Percentiles rank a stretch among this genome's conserved stretches.
Evolutionary conservation across 2,888 invertebrate genomes (phyloP).

Genomic region (Tanypteryx hageni): DNA sequence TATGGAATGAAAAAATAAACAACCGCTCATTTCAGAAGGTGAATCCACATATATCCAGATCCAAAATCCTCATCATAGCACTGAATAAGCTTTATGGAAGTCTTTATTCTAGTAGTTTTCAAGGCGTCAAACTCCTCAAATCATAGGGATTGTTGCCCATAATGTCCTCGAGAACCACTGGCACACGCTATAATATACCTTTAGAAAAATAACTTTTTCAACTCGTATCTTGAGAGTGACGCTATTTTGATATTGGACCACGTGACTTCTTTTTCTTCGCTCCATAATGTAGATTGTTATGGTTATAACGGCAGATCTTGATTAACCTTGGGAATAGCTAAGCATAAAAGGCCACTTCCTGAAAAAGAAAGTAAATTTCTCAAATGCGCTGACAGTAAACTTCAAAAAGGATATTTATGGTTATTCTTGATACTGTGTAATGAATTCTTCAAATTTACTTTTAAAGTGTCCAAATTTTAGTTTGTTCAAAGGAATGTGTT

Average conservation of each 20-base stretch:
- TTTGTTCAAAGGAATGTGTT: too few relatives aligned
- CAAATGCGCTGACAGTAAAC: too few relatives aligned
- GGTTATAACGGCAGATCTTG: conserved; percentile 39
- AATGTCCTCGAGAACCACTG: not conserved
- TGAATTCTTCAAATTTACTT: too few relatives aligned
- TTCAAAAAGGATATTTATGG: too few relatives aligned
- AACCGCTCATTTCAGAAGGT: not conserved
- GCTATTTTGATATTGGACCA: not conserved
- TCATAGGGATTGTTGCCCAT: not conserved
- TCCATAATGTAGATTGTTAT: not conserved
- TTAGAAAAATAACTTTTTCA: conserved; percentile 52
- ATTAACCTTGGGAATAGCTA: conserved; percentile 76
- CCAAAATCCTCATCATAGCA: not conserved
- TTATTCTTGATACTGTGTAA: too few relatives aligned
- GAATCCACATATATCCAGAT: not conserved
- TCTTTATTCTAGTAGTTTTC: not conserved
- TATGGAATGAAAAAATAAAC: conserved; percentile 56
- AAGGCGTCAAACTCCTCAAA: not conserved
- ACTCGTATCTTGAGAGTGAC: not conserved
- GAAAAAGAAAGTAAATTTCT: conserved; percentile 69
- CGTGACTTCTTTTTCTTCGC: not conserved
- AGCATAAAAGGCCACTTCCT: conserved; percentile 79
- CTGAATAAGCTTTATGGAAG: conserved; percentile 5
- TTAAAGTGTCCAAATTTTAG: too few relatives aligned
- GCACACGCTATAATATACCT: not conserved